Conservation (phyloP, 2,113 vertebrate genomes). For the Mobula birostris region DNA sequence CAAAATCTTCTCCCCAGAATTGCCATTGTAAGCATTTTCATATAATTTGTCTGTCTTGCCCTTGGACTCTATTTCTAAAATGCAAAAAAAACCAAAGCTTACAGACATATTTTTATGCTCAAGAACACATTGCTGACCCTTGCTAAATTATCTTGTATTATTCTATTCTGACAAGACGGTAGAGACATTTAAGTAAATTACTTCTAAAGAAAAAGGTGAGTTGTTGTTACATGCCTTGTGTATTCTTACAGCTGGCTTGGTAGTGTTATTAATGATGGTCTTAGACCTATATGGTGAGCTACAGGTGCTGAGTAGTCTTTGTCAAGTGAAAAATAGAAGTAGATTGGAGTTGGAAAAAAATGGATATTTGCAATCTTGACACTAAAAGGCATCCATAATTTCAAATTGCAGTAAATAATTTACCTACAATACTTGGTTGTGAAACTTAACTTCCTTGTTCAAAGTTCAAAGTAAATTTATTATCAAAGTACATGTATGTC, state of each 20-base stretch:
- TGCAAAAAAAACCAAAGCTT: background rate
- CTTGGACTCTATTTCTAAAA: background rate
- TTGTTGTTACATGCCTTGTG: background rate
- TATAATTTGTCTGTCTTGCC: background rate
- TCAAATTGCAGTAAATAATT: background rate
- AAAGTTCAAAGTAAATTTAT: too few species aligned
- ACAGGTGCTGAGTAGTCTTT: background rate
- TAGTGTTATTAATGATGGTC: background rate
- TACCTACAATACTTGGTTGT: too few species aligned
- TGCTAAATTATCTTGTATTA: background rate
- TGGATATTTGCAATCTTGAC: background rate
- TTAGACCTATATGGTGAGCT: background rate
- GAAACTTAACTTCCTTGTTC: too few species aligned
- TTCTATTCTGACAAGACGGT: background rate
- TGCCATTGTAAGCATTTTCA: background rate
- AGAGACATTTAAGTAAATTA: background rate
- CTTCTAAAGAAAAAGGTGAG: background rate
- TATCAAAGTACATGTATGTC: too few species aligned
- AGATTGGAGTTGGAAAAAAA: background rate
- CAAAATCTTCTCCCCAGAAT: background rate
- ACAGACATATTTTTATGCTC: background rate
- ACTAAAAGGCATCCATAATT: background rate
- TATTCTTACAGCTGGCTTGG: background rate
- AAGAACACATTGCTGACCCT: background rate
- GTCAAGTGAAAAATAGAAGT: background rate